These are phyloP conservation scores for Rhodeus uyekii DNA, from an alignment of 2,797 vertebrate species.

Conservation along the genomic window DNA sequence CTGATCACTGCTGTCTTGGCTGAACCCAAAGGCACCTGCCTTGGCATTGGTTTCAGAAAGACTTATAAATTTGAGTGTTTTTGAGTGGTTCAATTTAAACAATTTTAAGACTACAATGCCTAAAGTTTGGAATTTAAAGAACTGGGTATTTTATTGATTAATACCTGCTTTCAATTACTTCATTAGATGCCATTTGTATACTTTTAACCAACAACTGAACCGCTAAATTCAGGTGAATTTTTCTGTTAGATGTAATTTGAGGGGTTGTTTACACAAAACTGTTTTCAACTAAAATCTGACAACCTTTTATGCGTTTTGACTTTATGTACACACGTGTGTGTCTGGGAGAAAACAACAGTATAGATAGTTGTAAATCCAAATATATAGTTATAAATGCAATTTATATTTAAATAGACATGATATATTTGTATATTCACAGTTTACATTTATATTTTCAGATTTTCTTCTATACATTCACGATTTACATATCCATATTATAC, in stretches of 20 bases:
- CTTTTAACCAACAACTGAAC: not conserved
- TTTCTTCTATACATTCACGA: not conserved
- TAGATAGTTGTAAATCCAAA: too few relatives aligned
- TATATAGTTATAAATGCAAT: too few relatives aligned
- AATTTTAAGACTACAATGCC: not conserved
- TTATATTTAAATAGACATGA: not conserved
- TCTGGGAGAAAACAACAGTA: too few relatives aligned
- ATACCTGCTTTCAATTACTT: not conserved
- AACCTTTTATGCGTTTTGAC: too few relatives aligned
- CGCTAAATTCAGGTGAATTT: too few relatives aligned
- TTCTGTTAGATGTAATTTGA: too few relatives aligned
- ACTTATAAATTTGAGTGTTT: not conserved
- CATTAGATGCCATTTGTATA: not conserved
- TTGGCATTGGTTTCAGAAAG: not conserved
- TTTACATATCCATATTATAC: too few relatives aligned
- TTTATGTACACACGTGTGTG: too few relatives aligned
- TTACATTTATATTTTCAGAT: not conserved
- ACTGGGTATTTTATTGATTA: too few relatives aligned
- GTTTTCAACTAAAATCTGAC: too few relatives aligned
- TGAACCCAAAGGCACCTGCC: not conserved
- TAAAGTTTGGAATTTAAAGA: too few relatives aligned
- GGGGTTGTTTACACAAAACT: too few relatives aligned
- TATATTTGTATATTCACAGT: not conserved
- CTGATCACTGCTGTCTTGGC: constrained; percentile 16
- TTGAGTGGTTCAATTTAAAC: not conserved